These are phyloP conservation scores for Ostrea denselamellosa DNA, from an alignment of 1,140 invertebrate species.

Conservation along the genomic window DNA sequence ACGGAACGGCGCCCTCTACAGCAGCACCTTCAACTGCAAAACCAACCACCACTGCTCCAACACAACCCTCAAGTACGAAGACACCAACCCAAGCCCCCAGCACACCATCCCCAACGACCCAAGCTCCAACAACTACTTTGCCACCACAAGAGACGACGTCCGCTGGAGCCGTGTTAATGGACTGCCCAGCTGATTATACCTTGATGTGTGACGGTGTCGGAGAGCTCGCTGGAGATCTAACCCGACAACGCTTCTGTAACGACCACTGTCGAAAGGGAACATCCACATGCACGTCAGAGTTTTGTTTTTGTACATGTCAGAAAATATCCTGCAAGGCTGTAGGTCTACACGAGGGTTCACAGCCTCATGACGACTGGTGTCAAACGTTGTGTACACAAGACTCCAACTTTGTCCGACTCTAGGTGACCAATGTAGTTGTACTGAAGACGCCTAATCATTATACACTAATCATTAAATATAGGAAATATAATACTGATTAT, in stretches of 20 bases:
- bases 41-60: not conserved
- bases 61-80: not conserved
- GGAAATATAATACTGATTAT: no score
- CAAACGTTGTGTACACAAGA: slow-evolving; percentile 6
- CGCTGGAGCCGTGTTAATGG: not conserved
- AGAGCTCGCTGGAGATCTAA: not conserved
- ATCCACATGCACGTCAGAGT: not conserved
- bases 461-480: not conserved
- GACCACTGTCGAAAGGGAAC: not conserved
- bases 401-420: not conserved
- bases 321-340: slow-evolving; percentile 21
- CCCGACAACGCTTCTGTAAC: not conserved
- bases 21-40: not conserved
- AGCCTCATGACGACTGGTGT: slow-evolving; percentile 13
- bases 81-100: not conserved
- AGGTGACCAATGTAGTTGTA: not conserved
- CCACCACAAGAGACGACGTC: not conserved
- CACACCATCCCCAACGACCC: not conserved
- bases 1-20: not conserved
- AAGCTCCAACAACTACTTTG: not conserved
- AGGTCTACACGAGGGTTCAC: not conserved
- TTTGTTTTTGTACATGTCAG: not conserved
- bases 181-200: not conserved
- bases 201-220: slow-evolving; percentile 19
- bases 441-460: not conserved